phyloP scores from a whole-genome alignment of 2,113 vertebrate species.

The Petroica traversi region DNA sequence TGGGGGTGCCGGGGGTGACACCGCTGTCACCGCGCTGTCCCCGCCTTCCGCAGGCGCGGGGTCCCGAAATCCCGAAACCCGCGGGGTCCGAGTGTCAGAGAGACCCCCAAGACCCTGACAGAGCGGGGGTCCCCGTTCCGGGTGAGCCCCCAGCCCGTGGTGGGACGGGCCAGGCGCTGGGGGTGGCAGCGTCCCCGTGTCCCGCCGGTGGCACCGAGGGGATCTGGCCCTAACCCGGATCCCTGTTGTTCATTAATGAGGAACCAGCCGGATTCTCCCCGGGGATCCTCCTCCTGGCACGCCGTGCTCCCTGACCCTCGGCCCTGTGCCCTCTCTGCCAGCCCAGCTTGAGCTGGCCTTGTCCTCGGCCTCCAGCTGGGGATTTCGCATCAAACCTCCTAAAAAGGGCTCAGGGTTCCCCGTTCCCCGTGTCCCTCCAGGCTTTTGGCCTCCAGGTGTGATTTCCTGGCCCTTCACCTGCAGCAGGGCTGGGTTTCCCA shows the following conservation, averaged over 20 bases:
- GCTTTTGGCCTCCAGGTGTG: neutral
- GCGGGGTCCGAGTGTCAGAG: rapidly evolving
- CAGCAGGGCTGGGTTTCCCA: rapidly evolving
- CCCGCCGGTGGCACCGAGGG: rapidly evolving
- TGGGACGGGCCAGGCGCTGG: rapidly evolving
- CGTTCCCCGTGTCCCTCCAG: rapidly evolving
- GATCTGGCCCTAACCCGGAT: neutral
- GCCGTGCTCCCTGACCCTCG: neutral
- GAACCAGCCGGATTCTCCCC: neutral
- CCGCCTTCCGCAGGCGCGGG: rapidly evolving
- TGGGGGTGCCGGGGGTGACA: neutral
- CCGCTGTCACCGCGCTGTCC: neutral
- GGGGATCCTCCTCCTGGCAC: neutral
- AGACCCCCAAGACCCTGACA: rapidly evolving
- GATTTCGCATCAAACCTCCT: neutral
- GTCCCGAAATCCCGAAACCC: rapidly evolving
- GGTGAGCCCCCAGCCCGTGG: rapidly evolving
- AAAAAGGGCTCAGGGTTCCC: rapidly evolving
- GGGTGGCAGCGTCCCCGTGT: rapidly evolving
- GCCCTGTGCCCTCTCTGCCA: neutral
- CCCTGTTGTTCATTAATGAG: conserved; percentile 19
- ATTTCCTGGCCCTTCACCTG: neutral
- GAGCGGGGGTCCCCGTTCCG: rapidly evolving
- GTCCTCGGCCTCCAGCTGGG: rapidly evolving
- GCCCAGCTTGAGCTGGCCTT: rapidly evolving